A percentile compares a stretch with the other conserved stretches of the same genome.
phyloP scores from a whole-genome alignment of 1,140 invertebrate species.

The Rhyacophila brunnea region DNA sequence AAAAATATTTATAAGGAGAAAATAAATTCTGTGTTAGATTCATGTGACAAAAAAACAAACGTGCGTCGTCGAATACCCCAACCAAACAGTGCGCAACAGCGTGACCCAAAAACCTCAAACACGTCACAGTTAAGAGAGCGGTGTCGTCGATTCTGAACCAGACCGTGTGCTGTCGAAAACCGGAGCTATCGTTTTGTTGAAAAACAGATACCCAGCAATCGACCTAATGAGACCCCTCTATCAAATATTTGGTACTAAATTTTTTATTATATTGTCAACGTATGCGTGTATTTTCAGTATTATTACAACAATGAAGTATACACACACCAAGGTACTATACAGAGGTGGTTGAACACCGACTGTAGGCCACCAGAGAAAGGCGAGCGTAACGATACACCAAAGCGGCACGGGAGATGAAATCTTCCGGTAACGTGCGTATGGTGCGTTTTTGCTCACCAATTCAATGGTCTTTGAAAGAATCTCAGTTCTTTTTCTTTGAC shows the following conservation, averaged over 20 bases:
- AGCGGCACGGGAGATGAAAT: too few species aligned
- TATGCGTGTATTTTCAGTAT: neutral
- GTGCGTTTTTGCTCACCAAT: too few species aligned
- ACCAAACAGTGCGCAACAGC: slow-evolving; percentile 1
- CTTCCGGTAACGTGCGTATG: too few species aligned
- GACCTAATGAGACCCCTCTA: slow-evolving; percentile 14
- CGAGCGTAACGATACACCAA: neutral
- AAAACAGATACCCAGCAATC: slow-evolving; percentile 31
- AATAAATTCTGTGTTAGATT: neutral
- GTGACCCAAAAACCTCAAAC: neutral
- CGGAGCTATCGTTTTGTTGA: slow-evolving; percentile 31
- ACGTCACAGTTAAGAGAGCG: neutral
- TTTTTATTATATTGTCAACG: neutral
- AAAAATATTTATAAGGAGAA: too few species aligned
- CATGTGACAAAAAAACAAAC: neutral
- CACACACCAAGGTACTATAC: slow-evolving; percentile 24
- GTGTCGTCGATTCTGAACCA: neutral
- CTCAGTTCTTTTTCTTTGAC: too few species aligned
- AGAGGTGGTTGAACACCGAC: slow-evolving; percentile 28
- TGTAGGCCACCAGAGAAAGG: slow-evolving; percentile 18
- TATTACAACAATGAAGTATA: too few species aligned
- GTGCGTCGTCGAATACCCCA: neutral
- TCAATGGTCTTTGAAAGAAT: too few species aligned
- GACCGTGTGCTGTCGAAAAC: slow-evolving; percentile 12
- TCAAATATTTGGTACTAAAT: neutral